Evolutionary conservation across 2,888 invertebrate species (phyloP), one percentile per base, ranked within the genome.

Genomic region (Drosophila barbarae): DNA sequence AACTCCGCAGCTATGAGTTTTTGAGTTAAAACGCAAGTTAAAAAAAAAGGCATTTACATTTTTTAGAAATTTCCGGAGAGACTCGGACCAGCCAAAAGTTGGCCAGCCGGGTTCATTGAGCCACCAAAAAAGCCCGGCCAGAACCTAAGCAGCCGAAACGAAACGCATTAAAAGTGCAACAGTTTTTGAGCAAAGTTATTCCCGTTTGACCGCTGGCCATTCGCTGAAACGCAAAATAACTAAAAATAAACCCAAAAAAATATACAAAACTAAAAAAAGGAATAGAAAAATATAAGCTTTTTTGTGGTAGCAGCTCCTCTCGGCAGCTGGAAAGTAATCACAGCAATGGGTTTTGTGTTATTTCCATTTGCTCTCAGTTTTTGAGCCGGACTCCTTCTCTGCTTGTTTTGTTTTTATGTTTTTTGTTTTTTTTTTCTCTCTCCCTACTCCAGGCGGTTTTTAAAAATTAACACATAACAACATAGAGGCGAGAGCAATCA

Each of bases 311-410:
- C 38, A 47, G 36, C 32, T 47, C 15, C 58, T 58, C 47, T 32
- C 28, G 38, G 50, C 53, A 49, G 54, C 53, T 32, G 67, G 61
- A 82, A 80, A 74, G 80, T 79, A 79, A 79, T 79, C 79, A 79
- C 83, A 71, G 79, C 79, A 69, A 80, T 74, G 80, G 80, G 76
- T 79, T 80, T 76, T 72, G 70, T 75, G 70, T 76, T 79, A 82
- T 79, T 79, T 79, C 51, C 76, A 79, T 79, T 79, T 79, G 78
- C 50, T 36, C 23, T n/a, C 21, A 55, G 53, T 36, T 81, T 76
- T 60, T 55, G 63, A 72, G 72, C 75, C 73, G 69, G 30, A n/a
- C 57, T 50, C 49, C 36, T 28, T 52, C 52, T 21, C 18, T 13
- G 42, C 13, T 21, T 13, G 18, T 47, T 47, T 18, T 32, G 21